Evolutionary conservation across 2,113 vertebrate genomes (phyloP).

Genomic region (Hiodon tergisus): DNA sequence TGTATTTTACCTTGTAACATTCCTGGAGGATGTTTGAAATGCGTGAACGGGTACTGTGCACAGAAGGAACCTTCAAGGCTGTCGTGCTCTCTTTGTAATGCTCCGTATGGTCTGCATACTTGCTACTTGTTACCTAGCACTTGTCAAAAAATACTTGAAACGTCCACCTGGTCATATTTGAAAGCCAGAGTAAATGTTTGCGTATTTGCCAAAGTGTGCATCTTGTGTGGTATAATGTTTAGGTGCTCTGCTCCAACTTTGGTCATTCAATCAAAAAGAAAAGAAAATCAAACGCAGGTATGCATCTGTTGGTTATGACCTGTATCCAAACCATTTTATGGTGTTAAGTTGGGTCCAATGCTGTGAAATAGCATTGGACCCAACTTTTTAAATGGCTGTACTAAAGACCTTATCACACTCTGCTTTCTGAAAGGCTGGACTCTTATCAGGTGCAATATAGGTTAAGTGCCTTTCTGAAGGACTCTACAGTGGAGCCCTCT

Average conservation of each 20-base stretch:
- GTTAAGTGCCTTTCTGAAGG: too few species aligned
- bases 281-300: background rate
- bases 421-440: too few species aligned
- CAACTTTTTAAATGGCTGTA: background rate
- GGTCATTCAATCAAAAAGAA: constrained; percentile 38
- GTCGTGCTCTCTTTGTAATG: background rate
- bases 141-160: background rate
- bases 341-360: background rate
- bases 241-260: constrained; percentile 29
- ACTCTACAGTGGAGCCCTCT: too few species aligned
- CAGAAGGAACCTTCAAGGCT: too few species aligned
- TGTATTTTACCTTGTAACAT: too few species aligned
- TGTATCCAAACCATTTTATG: constrained; percentile 7
- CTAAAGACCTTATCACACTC: background rate
- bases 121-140: background rate
- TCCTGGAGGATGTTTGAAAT: too few species aligned
- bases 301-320: constrained; percentile 26
- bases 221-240: constrained; percentile 22
- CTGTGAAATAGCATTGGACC: background rate
- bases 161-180: background rate
- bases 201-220: constrained; percentile 38
- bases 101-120: background rate
- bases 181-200: background rate
- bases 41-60: too few species aligned
- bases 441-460: too few species aligned